phyloP scores from a whole-genome alignment of 2,113 vertebrate species.

The Dromaius novaehollandiae region DNA sequence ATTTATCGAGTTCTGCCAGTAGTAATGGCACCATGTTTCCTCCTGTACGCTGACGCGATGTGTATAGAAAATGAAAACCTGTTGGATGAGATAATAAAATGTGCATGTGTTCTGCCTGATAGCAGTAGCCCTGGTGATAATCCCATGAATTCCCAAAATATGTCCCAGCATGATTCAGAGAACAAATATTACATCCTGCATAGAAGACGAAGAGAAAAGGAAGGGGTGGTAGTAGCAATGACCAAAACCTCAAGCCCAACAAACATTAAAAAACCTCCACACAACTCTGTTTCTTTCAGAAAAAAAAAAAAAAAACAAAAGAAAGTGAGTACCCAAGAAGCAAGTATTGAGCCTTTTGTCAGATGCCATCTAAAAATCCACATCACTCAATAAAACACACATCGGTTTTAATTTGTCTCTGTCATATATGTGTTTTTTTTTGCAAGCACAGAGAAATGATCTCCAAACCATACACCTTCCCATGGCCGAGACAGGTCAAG shows the following conservation, averaged over 20 bases:
- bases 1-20: slow-evolving; percentile 32
- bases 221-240: background rate
- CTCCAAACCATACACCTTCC: background rate
- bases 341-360: background rate
- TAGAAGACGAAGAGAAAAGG: background rate
- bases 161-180: slow-evolving; percentile 44
- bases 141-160: slow-evolving; percentile 65
- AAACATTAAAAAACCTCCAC: background rate
- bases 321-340: background rate
- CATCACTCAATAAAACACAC: background rate
- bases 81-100: slow-evolving; percentile 68
- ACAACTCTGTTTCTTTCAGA: background rate
- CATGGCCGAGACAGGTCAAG: background rate
- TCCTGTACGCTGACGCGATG: slow-evolving; percentile 33
- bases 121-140: slow-evolving; percentile 70
- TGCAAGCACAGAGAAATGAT: background rate
- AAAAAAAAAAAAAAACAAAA: background rate
- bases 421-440: background rate
- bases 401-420: background rate
- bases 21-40: slow-evolving; percentile 23
- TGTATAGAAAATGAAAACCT: slow-evolving; percentile 64
- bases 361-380: background rate
- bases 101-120: slow-evolving; percentile 66
- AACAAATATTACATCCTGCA: slow-evolving; percentile 22
- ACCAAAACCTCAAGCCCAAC: background rate